Conservation (phyloP, 2,888 invertebrate genomes). For the Encarsia formosa region DNA sequence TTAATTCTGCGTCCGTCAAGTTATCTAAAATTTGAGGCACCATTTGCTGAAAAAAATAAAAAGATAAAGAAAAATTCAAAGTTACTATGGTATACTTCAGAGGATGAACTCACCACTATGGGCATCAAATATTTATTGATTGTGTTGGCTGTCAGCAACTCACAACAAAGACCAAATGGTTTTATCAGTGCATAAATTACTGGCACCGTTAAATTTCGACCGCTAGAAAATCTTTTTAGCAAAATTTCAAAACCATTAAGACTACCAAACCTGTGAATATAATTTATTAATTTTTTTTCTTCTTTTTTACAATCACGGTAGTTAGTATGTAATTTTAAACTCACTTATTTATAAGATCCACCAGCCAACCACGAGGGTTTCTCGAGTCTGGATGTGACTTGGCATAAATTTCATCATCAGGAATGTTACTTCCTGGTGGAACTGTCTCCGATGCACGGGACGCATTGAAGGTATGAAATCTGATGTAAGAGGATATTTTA, state of each 20-base stretch:
- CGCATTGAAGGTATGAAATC: slow-evolving; percentile 84
- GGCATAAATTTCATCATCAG: slow-evolving; percentile 72
- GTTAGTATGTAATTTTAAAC: slow-evolving; percentile 29
- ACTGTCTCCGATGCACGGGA: slow-evolving; percentile 71
- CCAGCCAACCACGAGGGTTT: slow-evolving; percentile 90
- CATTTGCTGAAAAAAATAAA: slow-evolving; percentile 66
- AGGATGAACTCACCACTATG: slow-evolving; percentile 66
- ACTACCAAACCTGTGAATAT: slow-evolving; percentile 70
- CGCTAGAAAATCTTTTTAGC: slow-evolving; percentile 76
- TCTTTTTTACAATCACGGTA: too few species aligned
- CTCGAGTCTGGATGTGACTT: slow-evolving; percentile 75
- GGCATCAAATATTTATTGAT: slow-evolving; percentile 91
- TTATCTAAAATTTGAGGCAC: slow-evolving; percentile 86
- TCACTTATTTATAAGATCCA: slow-evolving; percentile 86
- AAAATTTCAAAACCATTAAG: slow-evolving; percentile 85
- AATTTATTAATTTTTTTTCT: slow-evolving; percentile 8
- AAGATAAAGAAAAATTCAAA: slow-evolving; percentile 29
- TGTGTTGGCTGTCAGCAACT: slow-evolving; percentile 82
- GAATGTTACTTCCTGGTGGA: slow-evolving; percentile 58
- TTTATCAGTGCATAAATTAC: slow-evolving; percentile 77
- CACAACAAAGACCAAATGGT: slow-evolving; percentile 90
- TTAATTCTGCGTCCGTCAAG: slow-evolving; percentile 91
- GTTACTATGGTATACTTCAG: neutral
- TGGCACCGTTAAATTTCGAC: slow-evolving; percentile 68
- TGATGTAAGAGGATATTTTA: slow-evolving; percentile 42